Conservation (phyloP, 1,140 invertebrate genomes). For the Drosophila orosa region DNA sequence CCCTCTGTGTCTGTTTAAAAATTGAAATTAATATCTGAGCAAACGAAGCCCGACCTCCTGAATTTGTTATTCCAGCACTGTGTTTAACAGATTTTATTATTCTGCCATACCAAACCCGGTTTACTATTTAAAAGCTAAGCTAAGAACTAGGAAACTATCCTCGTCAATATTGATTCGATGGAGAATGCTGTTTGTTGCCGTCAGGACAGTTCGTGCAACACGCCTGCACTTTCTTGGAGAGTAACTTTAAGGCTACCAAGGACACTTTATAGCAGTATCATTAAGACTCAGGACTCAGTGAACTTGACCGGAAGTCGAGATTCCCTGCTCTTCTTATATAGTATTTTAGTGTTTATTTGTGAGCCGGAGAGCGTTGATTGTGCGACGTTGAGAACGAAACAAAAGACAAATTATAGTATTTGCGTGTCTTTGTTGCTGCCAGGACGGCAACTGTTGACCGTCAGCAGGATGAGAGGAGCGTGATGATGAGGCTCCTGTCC, state of each 20-base stretch:
- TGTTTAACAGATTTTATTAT: slow-evolving; percentile 6
- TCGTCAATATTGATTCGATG: slow-evolving; percentile 20
- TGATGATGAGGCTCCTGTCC: slow-evolving; percentile 16
- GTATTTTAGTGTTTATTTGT: slow-evolving; percentile 29
- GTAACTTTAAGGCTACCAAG: slow-evolving; percentile 14
- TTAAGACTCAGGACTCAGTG: slow-evolving; percentile 15
- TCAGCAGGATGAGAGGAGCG: slow-evolving; percentile 24
- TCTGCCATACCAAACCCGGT: neutral
- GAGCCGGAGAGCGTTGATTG: slow-evolving; percentile 30
- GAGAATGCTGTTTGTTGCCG: neutral
- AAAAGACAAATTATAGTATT: slow-evolving; percentile 63
- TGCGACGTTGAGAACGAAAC: slow-evolving; percentile 25
- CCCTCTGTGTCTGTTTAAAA: neutral
- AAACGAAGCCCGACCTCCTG: neutral
- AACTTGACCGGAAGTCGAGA: slow-evolving; percentile 31
- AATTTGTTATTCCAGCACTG: neutral
- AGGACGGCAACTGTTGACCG: slow-evolving; percentile 51
- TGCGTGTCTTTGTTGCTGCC: slow-evolving; percentile 51
- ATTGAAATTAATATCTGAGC: slow-evolving; percentile 1
- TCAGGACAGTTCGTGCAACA: slow-evolving; percentile 1
- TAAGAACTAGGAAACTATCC: slow-evolving; percentile 15
- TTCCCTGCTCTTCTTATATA: slow-evolving; percentile 20
- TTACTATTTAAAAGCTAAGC: slow-evolving; percentile 1
- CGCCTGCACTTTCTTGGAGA: neutral
- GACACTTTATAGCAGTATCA: slow-evolving; percentile 9